Base-by-base conservation (phyloP, 1,140 invertebrate genomes). In the Eubasilissa regina region DNA sequence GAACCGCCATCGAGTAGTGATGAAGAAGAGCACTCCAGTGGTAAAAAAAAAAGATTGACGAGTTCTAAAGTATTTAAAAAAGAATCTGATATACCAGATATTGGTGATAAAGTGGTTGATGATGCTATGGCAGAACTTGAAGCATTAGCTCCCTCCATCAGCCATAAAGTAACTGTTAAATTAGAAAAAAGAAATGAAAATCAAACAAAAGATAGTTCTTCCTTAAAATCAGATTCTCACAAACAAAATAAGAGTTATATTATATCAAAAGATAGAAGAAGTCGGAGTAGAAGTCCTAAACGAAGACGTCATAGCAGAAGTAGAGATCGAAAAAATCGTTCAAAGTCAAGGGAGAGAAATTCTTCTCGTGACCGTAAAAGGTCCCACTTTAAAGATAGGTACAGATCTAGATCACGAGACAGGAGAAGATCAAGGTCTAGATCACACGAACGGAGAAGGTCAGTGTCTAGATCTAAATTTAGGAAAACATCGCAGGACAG, bases 61-160 rank as follows among this genome's bases (percentile, higher is more conserved):
- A 84, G 86, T 75, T 87, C 88, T 79, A 86, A 88, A 62, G 83
- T 89, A 78, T 89, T 89, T 78, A 87, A 87, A 83, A 84, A 85
- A 62, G 85, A 89, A 75, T 88, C 84, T 83, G 51, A 56, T 25
- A 58, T 17, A 17, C 17, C 45, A 1, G 13, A 45, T 0, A 17
- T 44, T 15, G 48, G 84, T 76, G 86, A 88, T 84, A 90, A 91
- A 84, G 88, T 94, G 56, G 93, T 96, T 15, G 93, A 94, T 84
- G 93, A 95, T 85, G 93, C 95, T 55, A 97, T 99, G 95, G 93
- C 94, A 58, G 94, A 96, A 83, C 89, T 99, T 56, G 97, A 98
- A 89, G 94, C 96, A 13, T 86, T 98, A 17, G 95, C 96, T 11
- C 95, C 96, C 0, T 89, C 91, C 15, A 85, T 85, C 8, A 44